Evolutionary conservation across 2,888 invertebrate species (phyloP), one percentile per base, ranked within the genome.

Genomic region (Zaprionus obscuricornis): DNA sequence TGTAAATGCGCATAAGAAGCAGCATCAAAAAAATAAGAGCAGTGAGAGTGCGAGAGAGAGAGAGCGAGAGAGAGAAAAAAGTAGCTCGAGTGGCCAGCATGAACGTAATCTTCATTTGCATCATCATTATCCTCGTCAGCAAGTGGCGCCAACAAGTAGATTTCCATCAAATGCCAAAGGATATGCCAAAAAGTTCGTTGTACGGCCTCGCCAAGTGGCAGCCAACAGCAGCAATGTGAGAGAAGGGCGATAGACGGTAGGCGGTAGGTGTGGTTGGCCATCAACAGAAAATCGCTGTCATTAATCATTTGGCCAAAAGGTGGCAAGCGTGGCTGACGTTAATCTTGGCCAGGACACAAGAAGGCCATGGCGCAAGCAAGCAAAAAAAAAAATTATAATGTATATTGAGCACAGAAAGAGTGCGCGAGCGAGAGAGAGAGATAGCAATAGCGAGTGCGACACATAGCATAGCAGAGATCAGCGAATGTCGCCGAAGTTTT

Each of bases 291-390:
- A 76, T 84, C 57, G 72, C 67, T 68, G 74, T 82, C 86, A 86
- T 86, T 86, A 86, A 86, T 86, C 86, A 85, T 76, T 79, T 71
- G 73, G 68, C 60, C 59, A 57, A 78, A 79, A 85, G 85, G 86
- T 86, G 84, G 54, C 68, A 55, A 60, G 67, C 82, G 40, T 57
- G 58, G 36, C 27, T 60, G 71, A 67, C 67, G 67, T 71, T 71
- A 71, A 71, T 71, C 71, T 71, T 71, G 37, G 27, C 69, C 40
- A 43, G 16, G 16, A 22, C 46, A 31, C n/a, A 24, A 8, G n/a
- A n/a, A n/a, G n/a, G n/a, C n/a, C n/a, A n/a, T n/a, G n/a, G n/a
- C n/a, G 22, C 22, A 55, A 16, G 4, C 16, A 26, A 22, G 22
- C 22, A 18, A 36, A 34, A 37, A 52, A 52, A 10, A 43, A 33